Percentiles rank a stretch among this genome's conserved stretches.
Conservation (phyloP, 1,140 invertebrate species). For the Dysdera silvatica region DNA sequence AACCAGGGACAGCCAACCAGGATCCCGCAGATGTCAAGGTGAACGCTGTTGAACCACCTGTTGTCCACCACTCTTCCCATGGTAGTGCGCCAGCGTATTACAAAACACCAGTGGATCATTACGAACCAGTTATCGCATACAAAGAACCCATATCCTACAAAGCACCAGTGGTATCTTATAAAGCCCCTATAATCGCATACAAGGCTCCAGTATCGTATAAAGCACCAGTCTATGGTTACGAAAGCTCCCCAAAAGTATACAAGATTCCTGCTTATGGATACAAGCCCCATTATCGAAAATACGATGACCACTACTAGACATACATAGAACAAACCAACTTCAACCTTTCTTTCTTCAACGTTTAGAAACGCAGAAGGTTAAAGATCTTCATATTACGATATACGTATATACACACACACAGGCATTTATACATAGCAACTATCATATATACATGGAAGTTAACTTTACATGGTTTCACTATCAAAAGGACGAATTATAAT, state of each 20-base stretch:
- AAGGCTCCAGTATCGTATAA: slow-evolving; percentile 18
- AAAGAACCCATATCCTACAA: slow-evolving; percentile 21
- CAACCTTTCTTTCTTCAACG: no score
- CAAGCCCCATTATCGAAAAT: slow-evolving; percentile 25
- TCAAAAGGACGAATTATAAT: no score
- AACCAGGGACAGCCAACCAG: slow-evolving; percentile 26
- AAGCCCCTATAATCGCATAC: slow-evolving; percentile 11
- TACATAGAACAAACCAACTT: no score
- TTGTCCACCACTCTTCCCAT: slow-evolving; percentile 28
- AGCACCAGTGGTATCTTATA: slow-evolving; percentile 18
- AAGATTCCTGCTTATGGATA: slow-evolving; percentile 24
- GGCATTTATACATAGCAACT: no score
- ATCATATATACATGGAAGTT: no score
- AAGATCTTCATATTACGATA: no score
- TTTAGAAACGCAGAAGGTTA: no score
- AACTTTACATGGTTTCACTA: no score
- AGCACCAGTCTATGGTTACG: not conserved
- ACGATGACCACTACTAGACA: slow-evolving; percentile 22
- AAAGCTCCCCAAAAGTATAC: slow-evolving; percentile 13
- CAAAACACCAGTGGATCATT: slow-evolving; percentile 18
- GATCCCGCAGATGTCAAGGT: slow-evolving; percentile 23
- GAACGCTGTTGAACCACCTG: slow-evolving; percentile 22
- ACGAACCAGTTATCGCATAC: slow-evolving; percentile 27
- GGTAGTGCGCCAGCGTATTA: slow-evolving; percentile 25
- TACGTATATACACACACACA: no score